Evolutionary conservation across 2,888 invertebrate genomes (phyloP), one percentile per base, ranked within the genome.

Genomic region (Sinelater perroti): DNA sequence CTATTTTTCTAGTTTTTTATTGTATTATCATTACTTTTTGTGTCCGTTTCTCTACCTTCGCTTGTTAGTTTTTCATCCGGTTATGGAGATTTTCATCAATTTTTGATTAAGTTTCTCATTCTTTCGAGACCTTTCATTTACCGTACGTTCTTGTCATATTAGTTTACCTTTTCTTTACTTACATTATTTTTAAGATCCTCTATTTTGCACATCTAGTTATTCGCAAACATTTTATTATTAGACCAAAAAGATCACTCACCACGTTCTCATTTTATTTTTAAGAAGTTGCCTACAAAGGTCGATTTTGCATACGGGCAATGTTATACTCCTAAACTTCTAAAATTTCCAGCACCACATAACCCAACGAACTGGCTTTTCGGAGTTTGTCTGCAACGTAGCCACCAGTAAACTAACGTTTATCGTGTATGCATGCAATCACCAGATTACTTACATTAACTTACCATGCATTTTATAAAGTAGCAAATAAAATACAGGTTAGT

Each of bases 321-420:
- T 63, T 17, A 56, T 71, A 74, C 40, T 71, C 62, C 69, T 71
- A 72, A 5, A 73, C 66, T 57, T 73, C 71, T 21, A 62, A 61
- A 3, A 71, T 60, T 26, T 66, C 38, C 0, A 63, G 1, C 1
- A 75, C 50, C 16, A 49, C 42, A 33, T 72, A 75, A 0, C 70
- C 71, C 42, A 65, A 60, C 11, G 61, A 21, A 1, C 69, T n/a
- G 11, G 74, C 72, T 42, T 66, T 66, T 30, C 63, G 33, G 3
- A 75, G 38, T 54, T 74, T 72, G 14, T 68, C 67, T 6, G 69
- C 67, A 28, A 71, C 65, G 71, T 71, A 74, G 0, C 72, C 72
- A 0, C 74, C 73, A 21, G 40, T 40, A 24, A 53, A 24, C 2
- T 8, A 5, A 20, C 53, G 31, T 4, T 53, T 26, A 2, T 13